A percentile compares a stretch with the other conserved stretches of the same genome.
These are phyloP conservation scores for Melanotaenia maccullochi DNA, from an alignment of 2,797 vertebrate genomes.

Conservation along the genomic window DNA sequence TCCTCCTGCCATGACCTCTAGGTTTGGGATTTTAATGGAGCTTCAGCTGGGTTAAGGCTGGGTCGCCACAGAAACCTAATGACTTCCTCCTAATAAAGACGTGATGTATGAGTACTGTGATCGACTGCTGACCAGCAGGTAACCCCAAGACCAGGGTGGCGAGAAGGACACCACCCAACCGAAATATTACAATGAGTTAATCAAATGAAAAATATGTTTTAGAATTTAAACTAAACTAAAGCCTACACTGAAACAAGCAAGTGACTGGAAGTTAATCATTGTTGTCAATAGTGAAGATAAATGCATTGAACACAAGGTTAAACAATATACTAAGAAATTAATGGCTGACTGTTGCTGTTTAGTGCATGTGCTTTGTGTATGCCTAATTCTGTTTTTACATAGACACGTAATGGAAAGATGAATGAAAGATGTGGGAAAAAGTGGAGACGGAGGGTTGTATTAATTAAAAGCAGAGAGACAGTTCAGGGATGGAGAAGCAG, in stretches of 20 bases:
- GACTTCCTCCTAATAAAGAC: constrained; percentile 85
- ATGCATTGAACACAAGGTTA: background rate
- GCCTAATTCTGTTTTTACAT: background rate
- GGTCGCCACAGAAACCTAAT: constrained; percentile 77
- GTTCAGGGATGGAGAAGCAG: constrained; percentile 5
- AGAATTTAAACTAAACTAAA: background rate
- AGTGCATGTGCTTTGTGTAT: background rate
- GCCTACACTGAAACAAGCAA: background rate
- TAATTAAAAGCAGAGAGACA: constrained; percentile 15
- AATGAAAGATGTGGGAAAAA: background rate
- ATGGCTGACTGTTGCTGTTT: background rate
- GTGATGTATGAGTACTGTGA: constrained; percentile 81
- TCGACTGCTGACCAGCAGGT: constrained; percentile 76
- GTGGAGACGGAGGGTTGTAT: background rate
- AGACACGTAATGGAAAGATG: background rate
- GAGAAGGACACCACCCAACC: background rate
- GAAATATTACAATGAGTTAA: background rate
- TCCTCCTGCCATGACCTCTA: constrained; percentile 64
- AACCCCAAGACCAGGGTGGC: constrained; percentile 57
- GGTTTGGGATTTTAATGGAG: constrained; percentile 77
- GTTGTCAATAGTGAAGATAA: background rate
- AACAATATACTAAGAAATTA: background rate
- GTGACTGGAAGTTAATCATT: background rate
- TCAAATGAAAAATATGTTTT: background rate
- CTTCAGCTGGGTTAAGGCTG: constrained; percentile 81